Conservation (phyloP, 2,888 invertebrate genomes). For the Amphipoea oculea region DNA sequence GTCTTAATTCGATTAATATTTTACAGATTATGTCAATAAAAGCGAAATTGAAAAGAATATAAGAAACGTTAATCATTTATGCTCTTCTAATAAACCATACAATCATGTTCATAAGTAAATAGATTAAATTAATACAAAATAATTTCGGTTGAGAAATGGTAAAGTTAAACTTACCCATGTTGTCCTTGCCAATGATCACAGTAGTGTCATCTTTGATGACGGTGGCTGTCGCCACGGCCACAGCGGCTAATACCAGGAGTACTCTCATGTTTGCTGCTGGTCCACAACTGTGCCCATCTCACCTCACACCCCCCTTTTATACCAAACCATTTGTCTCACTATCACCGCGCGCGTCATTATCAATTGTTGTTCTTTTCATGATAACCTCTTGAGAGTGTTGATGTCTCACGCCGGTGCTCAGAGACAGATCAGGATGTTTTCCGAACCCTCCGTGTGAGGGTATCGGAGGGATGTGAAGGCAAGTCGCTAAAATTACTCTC, state of each 20-base stretch:
- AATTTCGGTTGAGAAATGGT: not conserved
- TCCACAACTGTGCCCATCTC: constrained; percentile 71
- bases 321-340: constrained; percentile 60
- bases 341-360: constrained; percentile 60
- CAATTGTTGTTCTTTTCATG: constrained; percentile 56
- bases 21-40: not conserved
- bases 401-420: constrained; percentile 19
- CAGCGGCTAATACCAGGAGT: constrained; percentile 75
- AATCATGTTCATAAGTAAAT: not conserved
- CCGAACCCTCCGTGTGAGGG: not conserved
- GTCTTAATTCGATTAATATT: not conserved
- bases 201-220: constrained; percentile 78
- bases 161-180: constrained; percentile 75
- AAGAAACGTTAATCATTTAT: not conserved
- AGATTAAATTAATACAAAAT: not conserved
- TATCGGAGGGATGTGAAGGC: not conserved
- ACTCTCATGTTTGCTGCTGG: constrained; percentile 75
- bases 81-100: not conserved
- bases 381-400: constrained; percentile 58
- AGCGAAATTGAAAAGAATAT: not conserved
- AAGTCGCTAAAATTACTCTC: constrained; percentile 6
- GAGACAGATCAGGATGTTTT: constrained; percentile 6
- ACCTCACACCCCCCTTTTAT: constrained; percentile 74
- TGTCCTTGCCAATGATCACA: constrained; percentile 80
- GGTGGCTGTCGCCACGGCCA: constrained; percentile 80